Conservation (phyloP, 2,888 invertebrate genomes). For the Chorisops tibialis region DNA sequence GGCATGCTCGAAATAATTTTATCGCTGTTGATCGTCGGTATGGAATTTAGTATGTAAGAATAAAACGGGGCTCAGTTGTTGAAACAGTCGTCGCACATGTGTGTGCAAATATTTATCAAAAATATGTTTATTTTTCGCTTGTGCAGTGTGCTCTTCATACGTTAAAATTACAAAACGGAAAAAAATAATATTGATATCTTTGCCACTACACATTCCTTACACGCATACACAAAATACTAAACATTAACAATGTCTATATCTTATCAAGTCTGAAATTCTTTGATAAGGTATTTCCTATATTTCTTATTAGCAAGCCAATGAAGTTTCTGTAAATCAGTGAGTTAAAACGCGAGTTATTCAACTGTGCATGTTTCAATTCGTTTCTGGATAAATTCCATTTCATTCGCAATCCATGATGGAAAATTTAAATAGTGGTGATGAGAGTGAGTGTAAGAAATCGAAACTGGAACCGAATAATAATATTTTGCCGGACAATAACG, state of each 20-base stretch:
- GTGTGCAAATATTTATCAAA: too few relatives aligned
- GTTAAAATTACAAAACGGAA: too few relatives aligned
- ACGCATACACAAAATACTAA: neutral
- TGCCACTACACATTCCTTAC: too few relatives aligned
- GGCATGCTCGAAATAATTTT: neutral
- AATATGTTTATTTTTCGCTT: too few relatives aligned
- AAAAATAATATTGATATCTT: too few relatives aligned
- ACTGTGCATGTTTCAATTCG: too few relatives aligned
- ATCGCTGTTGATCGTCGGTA: neutral
- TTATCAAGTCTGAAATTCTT: constrained; percentile 20
- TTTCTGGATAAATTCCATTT: too few relatives aligned
- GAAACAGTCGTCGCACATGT: too few relatives aligned
- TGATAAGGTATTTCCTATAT: constrained; percentile 24
- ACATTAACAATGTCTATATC: constrained; percentile 5
- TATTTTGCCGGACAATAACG: neutral
- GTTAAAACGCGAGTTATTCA: neutral
- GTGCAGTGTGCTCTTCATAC: too few relatives aligned
- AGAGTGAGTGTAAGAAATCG: neutral
- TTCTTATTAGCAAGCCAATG: constrained; percentile 7
- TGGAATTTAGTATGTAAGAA: neutral
- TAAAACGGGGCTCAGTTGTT: too few relatives aligned
- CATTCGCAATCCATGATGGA: too few relatives aligned
- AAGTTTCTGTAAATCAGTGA: constrained; percentile 7
- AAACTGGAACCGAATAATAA: constrained; percentile 18
- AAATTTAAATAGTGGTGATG: too few relatives aligned